Evolutionary conservation across 2,888 invertebrate species (phyloP).

Genomic region (Dermolepida albohirtum): DNA sequence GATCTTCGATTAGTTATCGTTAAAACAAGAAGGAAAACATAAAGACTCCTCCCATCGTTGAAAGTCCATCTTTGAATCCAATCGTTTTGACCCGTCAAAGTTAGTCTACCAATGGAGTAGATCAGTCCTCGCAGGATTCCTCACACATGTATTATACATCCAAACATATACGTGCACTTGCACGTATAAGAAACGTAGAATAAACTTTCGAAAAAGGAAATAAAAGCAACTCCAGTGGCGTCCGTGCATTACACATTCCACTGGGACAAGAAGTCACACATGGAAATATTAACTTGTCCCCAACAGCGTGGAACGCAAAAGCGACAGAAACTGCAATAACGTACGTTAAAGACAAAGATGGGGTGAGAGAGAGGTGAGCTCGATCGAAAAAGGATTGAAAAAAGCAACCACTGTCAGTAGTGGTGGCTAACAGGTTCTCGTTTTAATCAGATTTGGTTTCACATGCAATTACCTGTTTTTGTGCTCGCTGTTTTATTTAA

Average conservation of each 20-base stretch:
- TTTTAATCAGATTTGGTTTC: constrained; percentile 57
- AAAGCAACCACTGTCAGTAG: constrained; percentile 44
- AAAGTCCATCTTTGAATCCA: constrained; percentile 44
- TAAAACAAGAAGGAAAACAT: constrained; percentile 16
- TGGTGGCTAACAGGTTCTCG: constrained; percentile 55
- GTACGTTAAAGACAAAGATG: constrained; percentile 10
- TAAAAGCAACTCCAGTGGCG: constrained; percentile 47
- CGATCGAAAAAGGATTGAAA: constrained; percentile 40
- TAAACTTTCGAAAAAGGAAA: constrained; percentile 27
- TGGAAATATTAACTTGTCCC: constrained; percentile 44
- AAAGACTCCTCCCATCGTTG: constrained; percentile 41
- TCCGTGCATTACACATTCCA: constrained; percentile 50
- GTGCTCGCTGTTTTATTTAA: constrained; percentile 53
- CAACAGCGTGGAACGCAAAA: constrained; percentile 33
- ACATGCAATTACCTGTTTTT: constrained; percentile 56
- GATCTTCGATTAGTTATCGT: neutral
- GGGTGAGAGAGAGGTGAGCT: constrained; percentile 4
- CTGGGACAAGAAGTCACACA: constrained; percentile 45
- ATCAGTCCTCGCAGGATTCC: constrained; percentile 50
- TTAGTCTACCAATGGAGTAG: constrained; percentile 50
- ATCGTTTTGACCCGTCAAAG: constrained; percentile 48
- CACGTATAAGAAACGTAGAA: constrained; percentile 39
- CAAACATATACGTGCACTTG: constrained; percentile 4
- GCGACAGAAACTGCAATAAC: constrained; percentile 10
- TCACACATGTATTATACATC: constrained; percentile 8